phyloP scores from a whole-genome alignment of 53 echinoderm and acorn worm genomes.

The Patiria pectinifera region DNA sequence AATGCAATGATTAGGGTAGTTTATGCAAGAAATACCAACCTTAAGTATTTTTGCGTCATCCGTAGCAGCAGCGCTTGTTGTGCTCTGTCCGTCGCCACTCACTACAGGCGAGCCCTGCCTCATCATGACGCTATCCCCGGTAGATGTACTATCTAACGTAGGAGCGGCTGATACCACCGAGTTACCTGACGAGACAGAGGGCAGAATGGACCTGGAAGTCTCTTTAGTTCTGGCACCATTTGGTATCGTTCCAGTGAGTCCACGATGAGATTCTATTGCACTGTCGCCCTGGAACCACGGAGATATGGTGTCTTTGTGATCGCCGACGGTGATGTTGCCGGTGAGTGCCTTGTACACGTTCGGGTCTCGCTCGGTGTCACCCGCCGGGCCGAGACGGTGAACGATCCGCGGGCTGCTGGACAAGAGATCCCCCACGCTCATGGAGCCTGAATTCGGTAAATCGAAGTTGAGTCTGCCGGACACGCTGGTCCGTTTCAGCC shows the following conservation, averaged over 20 bases:
- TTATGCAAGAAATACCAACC: not conserved
- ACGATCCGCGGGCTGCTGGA: constrained; percentile 79
- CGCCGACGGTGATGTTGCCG: not conserved
- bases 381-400: constrained; percentile 46
- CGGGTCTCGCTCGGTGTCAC: constrained; percentile 58
- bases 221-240: constrained; percentile 36
- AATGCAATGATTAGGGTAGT: no score
- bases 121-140: constrained; percentile 26
- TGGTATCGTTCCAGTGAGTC: not conserved
- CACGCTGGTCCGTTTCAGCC: constrained; percentile 5
- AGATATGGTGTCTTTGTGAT: not conserved
- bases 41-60: constrained; percentile 44
- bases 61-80: not conserved
- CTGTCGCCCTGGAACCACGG: constrained; percentile 42
- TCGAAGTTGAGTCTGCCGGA: constrained; percentile 23
- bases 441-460: constrained; percentile 66
- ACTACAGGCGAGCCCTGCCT: constrained; percentile 13
- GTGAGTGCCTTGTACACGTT: constrained; percentile 59
- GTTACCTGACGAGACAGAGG: not conserved
- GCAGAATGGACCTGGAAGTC: constrained; percentile 6
- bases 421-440: constrained; percentile 89
- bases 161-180: not conserved
- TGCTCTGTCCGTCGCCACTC: not conserved
- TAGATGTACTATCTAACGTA: constrained; percentile 12
- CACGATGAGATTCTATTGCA: constrained; percentile 1